Evolutionary conservation across 1,140 invertebrate species (phyloP).

Genomic region (Orius insidiosus): DNA sequence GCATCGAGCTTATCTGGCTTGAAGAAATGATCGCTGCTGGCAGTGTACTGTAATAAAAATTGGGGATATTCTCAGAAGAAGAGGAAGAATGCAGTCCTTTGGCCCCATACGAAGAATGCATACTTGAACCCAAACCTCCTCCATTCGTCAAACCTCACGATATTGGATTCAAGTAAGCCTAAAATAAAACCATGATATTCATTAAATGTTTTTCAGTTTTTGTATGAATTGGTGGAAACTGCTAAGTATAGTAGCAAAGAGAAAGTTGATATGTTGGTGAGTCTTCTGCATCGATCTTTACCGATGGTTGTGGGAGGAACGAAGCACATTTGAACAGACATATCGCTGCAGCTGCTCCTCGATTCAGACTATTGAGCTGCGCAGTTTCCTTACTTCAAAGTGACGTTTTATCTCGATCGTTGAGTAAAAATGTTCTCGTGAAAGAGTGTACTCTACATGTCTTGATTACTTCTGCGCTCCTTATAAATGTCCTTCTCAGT

Average conservation of each 20-base stretch:
- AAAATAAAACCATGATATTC: not conserved
- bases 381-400: conserved; percentile 85
- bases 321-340: conserved; percentile 57
- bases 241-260: conserved; percentile 92
- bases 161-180: conserved; percentile 65
- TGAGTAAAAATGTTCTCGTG: conserved; percentile 85
- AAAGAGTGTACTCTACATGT: conserved; percentile 82
- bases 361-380: conserved; percentile 76
- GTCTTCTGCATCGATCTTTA: conserved; percentile 75
- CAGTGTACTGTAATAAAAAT: conserved; percentile 68
- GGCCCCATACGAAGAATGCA: conserved; percentile 66
- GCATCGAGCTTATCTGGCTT: conserved; percentile 72
- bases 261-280: conserved; percentile 81
- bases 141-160: conserved; percentile 79
- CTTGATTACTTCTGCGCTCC: conserved; percentile 89
- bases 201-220: conserved; percentile 38
- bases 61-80: conserved; percentile 73
- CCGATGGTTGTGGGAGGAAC: conserved; percentile 61
- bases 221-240: conserved; percentile 85
- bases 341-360: conserved; percentile 65
- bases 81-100: conserved; percentile 58
- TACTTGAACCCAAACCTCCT: conserved; percentile 55
- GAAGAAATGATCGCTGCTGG: conserved; percentile 88
- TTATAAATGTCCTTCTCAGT: conserved; percentile 68
- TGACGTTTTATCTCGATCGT: conserved; percentile 65